Base-by-base conservation (phyloP, 2,888 invertebrate species). In the Drosophila picticornis region DNA sequence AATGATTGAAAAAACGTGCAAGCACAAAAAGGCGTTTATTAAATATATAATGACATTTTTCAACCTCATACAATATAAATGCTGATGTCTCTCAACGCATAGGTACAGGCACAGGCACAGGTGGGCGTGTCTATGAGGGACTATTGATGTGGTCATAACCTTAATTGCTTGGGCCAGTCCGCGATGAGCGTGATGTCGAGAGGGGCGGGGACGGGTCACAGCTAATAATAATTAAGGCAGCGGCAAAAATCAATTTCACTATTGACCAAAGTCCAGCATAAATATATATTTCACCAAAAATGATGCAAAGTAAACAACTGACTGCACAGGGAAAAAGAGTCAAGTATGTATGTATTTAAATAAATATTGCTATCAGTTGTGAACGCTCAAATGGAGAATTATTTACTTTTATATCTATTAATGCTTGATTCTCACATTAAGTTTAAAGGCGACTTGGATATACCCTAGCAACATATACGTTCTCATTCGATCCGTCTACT, bases 221-320 rank as follows among this genome's bases (percentile, higher is more conserved):
- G 57, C 69, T 68, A 67, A 74, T 51, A 75, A 72, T 70, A 50
- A 63, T 57, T 36, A 62, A 53, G 48, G 66, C 52, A 48, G 60
- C 31, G 52, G 60, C 75, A 62, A 78, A 88, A 90, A 87, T 87
- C 89, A 90, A 87, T 87, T 90, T 85, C 75, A 77, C 68, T 88
- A 87, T 90, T 87, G 87, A 87, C 87, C 87, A 81, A 77, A 74
- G 84, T 52, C 72, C 34, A 62, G 66, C 77, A 85, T 81, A 77
- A 85, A 85, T 83, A 83, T 78, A 81, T 83, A 83, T 80, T 77
- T 80, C 72, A 76, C 60, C 66, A 73, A 80, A 79, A 83, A 74
- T 25, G 50, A 60, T 61, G 40, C n/a, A 65, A 52, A 29, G 36
- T 65, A 66, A 59, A 57, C 46, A 55, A 56, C 48, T n/a, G 19